A percentile compares a stretch with the other conserved stretches of the same genome.
Conservation (phyloP, 2,888 invertebrate species). For the Choreutis nemorana region DNA sequence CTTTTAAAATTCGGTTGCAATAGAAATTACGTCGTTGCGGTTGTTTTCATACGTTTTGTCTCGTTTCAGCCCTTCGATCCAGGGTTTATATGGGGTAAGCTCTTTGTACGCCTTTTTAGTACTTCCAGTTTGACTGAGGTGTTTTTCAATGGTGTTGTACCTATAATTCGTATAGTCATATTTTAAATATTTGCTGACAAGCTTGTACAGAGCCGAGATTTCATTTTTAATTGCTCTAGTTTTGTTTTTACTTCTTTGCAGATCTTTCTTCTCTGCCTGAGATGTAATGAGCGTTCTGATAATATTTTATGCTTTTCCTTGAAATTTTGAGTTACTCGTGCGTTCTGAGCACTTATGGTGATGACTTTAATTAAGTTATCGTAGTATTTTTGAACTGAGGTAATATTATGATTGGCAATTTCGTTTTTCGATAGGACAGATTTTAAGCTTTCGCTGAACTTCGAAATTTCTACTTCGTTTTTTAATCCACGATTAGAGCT, state of each 20-base stretch:
- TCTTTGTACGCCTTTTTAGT: constrained; percentile 4
- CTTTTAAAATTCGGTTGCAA: constrained; percentile 1
- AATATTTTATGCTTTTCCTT: neutral
- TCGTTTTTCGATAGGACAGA: neutral
- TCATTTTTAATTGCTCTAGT: neutral
- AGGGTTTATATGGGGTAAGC: constrained; percentile 1
- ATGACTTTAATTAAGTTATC: neutral
- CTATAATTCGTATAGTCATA: constrained; percentile 1
- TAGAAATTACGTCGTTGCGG: neutral
- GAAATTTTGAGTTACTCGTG: neutral
- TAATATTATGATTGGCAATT: neutral
- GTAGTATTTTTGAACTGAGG: neutral
- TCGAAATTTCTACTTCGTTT: neutral
- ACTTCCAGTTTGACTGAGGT: constrained; percentile 1
- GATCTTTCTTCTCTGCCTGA: neutral
- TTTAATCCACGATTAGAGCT: neutral
- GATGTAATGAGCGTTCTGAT: neutral
- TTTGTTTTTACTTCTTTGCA: constrained; percentile 1
- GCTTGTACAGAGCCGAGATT: constrained; percentile 3
- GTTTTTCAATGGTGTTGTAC: neutral
- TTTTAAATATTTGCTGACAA: constrained; percentile 3
- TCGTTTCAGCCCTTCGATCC: constrained; percentile 2
- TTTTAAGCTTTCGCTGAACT: neutral
- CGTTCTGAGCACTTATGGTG: neutral
- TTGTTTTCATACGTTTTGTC: neutral